These are phyloP conservation scores for Henricia sp. DNA, from an alignment of 53 echinoderm and acorn worm species.

Conservation along the genomic window DNA sequence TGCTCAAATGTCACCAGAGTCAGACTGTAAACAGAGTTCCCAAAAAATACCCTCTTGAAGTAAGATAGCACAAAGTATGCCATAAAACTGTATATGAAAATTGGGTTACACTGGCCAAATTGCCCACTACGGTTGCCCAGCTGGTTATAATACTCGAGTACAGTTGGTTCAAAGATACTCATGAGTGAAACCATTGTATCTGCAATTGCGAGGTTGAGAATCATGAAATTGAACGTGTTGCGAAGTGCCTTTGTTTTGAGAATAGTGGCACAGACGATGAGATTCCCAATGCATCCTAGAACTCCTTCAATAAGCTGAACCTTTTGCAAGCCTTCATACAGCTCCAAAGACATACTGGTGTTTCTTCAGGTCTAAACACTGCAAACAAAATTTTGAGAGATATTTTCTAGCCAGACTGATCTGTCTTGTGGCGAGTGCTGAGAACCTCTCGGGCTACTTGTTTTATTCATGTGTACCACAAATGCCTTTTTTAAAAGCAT, in stretches of 20 bases:
- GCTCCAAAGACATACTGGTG: too few species aligned
- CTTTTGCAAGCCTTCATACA: too few species aligned
- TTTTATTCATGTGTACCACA: too few species aligned
- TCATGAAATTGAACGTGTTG: background rate
- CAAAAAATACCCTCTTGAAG: background rate
- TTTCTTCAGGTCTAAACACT: too few species aligned
- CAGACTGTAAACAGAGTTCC: background rate
- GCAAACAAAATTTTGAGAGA: too few species aligned
- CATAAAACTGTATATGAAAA: background rate
- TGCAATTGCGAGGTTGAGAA: constrained; percentile 18
- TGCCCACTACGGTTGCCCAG: background rate
- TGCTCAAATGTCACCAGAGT: constrained; percentile 36
- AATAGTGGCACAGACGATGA: too few species aligned
- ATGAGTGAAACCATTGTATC: constrained; percentile 2
- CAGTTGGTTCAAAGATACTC: background rate
- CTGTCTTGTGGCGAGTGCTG: too few species aligned
- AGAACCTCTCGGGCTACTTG: too few species aligned
- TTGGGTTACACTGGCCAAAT: background rate
- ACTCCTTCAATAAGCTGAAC: too few species aligned
- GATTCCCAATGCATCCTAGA: too few species aligned
- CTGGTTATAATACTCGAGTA: background rate
- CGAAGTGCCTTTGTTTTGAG: constrained; percentile 16
- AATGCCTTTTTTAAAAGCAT: too few species aligned
- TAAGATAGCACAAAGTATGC: background rate
- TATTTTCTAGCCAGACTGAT: too few species aligned